phyloP scores from a whole-genome alignment of 2,113 vertebrate genomes.

The Anguilla rostrata region DNA sequence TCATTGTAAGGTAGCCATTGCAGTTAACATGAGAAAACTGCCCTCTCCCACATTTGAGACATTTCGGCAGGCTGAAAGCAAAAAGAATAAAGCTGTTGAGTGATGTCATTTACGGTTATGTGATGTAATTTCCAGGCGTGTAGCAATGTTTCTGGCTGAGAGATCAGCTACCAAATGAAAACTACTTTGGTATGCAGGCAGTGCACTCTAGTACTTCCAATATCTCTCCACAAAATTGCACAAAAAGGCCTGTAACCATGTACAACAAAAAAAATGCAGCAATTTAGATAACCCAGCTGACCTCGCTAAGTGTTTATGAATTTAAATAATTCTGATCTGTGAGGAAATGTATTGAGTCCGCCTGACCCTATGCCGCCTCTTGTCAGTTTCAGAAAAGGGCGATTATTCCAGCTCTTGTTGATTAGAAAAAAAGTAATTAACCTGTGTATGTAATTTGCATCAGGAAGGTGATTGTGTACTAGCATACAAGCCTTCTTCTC shows the following conservation, averaged over 20 bases:
- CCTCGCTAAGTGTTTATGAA: neutral
- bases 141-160: neutral
- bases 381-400: no score
- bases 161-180: neutral
- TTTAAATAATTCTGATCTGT: neutral
- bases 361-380: neutral
- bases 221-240: neutral
- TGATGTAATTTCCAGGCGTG: no score
- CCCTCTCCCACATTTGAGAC: no score
- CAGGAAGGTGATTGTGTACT: neutral
- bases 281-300: neutral
- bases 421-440: constrained; percentile 20
- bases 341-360: no score
- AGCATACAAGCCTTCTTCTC: neutral
- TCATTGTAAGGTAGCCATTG: no score
- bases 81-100: no score
- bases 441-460: constrained; percentile 5
- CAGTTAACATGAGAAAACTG: no score
- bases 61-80: no score
- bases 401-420: neutral
- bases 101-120: no score
- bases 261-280: neutral
- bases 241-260: neutral
- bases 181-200: neutral
- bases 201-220: neutral